These are phyloP conservation scores for Agrotis clavis DNA, from an alignment of 2,888 invertebrate species.

Conservation along the genomic window DNA sequence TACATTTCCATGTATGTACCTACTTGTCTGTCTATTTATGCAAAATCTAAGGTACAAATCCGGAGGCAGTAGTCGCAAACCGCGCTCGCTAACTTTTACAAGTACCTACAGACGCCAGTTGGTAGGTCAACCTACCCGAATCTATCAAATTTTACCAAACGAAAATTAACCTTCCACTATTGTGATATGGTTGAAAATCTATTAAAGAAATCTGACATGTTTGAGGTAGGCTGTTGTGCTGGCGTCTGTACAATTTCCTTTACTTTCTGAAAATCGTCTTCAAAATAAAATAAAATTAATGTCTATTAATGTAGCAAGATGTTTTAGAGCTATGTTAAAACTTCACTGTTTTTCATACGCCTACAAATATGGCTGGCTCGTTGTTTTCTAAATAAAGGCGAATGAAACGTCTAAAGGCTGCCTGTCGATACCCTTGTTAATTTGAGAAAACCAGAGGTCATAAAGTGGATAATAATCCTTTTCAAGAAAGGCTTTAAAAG, in stretches of 20 bases:
- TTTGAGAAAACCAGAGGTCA: not conserved
- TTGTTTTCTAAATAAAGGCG: constrained; percentile 1
- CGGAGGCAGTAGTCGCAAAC: no score
- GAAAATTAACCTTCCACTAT: no score
- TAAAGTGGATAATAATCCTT: not conserved
- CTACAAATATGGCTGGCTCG: not conserved
- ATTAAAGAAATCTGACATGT: no score
- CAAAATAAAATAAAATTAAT: constrained; percentile 5
- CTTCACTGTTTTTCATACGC: not conserved
- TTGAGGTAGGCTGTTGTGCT: no score
- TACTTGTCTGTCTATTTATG: no score
- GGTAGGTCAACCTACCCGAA: no score
- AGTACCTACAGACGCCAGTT: no score
- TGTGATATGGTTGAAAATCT: no score
- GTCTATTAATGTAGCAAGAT: constrained; percentile 27
- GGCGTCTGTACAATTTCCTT: no score
- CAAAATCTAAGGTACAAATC: no score
- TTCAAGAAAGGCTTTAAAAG: constrained; percentile 8
- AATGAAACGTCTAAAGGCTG: constrained; percentile 4
- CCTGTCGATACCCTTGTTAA: not conserved
- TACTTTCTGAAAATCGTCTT: not conserved
- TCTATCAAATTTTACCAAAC: no score
- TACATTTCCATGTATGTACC: constrained; percentile 20
- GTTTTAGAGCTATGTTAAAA: constrained; percentile 4
- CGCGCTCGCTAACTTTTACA: not conserved